Evolutionary conservation across 92 coral and sea anemone genomes (phyloP).

Genomic region (Zoanthus gigantus): DNA sequence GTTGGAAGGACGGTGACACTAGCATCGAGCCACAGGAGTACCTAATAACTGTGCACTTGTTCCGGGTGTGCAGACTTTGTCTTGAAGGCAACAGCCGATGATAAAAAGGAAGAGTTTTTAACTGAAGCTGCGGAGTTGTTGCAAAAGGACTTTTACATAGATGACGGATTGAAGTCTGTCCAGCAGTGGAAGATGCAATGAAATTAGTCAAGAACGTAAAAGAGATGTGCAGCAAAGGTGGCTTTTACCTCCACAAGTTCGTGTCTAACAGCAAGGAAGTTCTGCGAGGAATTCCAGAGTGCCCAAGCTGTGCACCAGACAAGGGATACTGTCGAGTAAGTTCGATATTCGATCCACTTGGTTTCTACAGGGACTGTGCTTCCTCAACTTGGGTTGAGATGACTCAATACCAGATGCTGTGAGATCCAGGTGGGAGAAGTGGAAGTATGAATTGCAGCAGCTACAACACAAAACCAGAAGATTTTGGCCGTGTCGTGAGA

Average conservation of each 20-base stretch:
- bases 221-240: conserved; percentile 60
- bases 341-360: conserved; percentile 68
- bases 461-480: conserved; percentile 37
- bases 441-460: conserved; percentile 49
- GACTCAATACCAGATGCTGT: conserved; percentile 61
- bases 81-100: conserved; percentile 55
- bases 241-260: conserved; percentile 65
- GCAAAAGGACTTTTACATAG: conserved; percentile 56
- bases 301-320: conserved; percentile 58
- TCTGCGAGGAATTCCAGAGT: conserved; percentile 45
- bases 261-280: conserved; percentile 59
- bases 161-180: conserved; percentile 60
- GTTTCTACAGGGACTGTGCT: conserved; percentile 70
- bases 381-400: conserved; percentile 63
- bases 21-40: conserved; percentile 7
- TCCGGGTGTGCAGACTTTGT: conserved; percentile 57
- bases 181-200: conserved; percentile 54
- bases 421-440: conserved; percentile 56
- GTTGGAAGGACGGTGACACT: conserved; percentile 20
- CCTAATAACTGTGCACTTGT: conserved; percentile 14
- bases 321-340: conserved; percentile 71
- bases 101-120: conserved; percentile 44
- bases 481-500: conserved; percentile 46
- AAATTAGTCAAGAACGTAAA: conserved; percentile 53
- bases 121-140: conserved; percentile 53